Evolutionary conservation across 2,888 invertebrate genomes (phyloP).

Genomic region (Drosophila kokeensis): DNA sequence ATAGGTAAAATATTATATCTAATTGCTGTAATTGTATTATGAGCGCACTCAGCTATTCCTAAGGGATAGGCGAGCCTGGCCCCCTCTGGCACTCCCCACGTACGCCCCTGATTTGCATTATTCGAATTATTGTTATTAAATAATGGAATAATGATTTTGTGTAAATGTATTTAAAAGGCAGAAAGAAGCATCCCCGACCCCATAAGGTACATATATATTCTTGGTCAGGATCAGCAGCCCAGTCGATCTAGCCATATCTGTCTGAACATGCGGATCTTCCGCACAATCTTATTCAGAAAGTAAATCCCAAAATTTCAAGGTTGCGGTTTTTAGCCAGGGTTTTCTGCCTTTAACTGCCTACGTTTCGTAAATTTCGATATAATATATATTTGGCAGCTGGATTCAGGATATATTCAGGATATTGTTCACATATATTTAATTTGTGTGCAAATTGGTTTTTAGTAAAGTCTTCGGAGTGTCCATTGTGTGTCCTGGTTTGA

Average conservation of each 20-base stretch:
- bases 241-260: background rate
- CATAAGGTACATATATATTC: background rate
- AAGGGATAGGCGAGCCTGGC: too few species aligned
- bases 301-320: background rate
- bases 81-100: background rate
- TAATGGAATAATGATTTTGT: background rate
- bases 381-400: background rate
- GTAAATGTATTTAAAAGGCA: background rate
- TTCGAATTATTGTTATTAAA: background rate
- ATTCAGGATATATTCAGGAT: background rate
- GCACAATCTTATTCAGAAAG: background rate
- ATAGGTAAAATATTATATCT: background rate
- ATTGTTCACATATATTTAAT: background rate
- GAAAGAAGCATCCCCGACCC: background rate
- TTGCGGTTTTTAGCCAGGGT: background rate
- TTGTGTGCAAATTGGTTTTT: too few species aligned
- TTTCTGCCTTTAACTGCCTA: background rate
- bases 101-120: background rate
- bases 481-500: too few species aligned
- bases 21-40: background rate
- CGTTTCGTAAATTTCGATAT: background rate
- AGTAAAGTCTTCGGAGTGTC: too few species aligned
- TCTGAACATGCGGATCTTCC: background rate
- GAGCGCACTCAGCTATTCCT: background rate
- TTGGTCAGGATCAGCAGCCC: background rate